Base-by-base conservation (phyloP, 1,140 invertebrate species). In the Dinoponera quadriceps region DNA sequence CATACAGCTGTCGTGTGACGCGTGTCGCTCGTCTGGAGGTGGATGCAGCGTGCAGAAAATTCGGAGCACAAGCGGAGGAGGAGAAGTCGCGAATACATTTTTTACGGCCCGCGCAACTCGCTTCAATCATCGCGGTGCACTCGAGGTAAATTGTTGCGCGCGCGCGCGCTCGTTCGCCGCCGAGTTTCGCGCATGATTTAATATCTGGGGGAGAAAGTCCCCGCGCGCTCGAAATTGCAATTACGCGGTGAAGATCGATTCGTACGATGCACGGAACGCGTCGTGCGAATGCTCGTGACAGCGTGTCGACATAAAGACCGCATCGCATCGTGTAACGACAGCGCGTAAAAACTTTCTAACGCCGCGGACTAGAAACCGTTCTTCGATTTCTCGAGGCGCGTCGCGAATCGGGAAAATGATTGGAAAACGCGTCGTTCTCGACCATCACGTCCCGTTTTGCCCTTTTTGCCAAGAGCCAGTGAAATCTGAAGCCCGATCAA, bases 231-330 rank as follows among this genome's bases (percentile, higher is more conserved):
- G 62, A 69, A 85, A 75, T 69, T 29, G 69, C 55, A 72, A 48
- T 66, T 55, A 54, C 48, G 48, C 38, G 33, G 44, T 25, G 48
- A 74, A 63, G 57, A 59, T 82, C 78, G 48, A 74, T 55, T 62
- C 54, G 63, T 27, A 68, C 7, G 65, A 68, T 68, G 65, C 29
- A 18, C 44, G 22, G 38, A 68, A 48, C 22, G 44, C 65, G 49
- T 68, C 29, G 55, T 22, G 27, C n/a, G 11, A 13, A 66, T 55
- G 48, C 65, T 78, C 78, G 82, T 73, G 73, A 83, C 57, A 83
- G 44, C 29, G 38, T 51, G 27, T 78, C 75, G 66, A 55, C 57
- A 62, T 78, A 84, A 84, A n/a, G 38, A 44, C 38, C 11, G 20
- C 54, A 44, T 14, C 20, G 11, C 38, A 62, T 55, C 65, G 25